phyloP scores from a whole-genome alignment of 2,113 vertebrate species.

The Macrotis lagotis region DNA sequence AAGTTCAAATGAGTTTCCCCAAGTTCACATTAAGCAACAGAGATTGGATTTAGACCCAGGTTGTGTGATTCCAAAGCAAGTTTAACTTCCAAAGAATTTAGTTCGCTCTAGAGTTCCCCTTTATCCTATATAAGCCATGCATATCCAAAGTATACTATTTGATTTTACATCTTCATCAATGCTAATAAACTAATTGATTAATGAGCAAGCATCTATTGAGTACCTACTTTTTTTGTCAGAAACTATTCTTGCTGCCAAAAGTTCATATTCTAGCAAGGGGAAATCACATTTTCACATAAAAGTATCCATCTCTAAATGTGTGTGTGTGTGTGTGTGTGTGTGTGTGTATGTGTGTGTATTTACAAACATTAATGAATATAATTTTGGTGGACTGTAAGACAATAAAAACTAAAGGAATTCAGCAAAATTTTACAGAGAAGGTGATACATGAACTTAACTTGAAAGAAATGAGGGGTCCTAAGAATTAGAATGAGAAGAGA shows the following conservation, averaged over 20 bases:
- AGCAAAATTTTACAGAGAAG: background rate
- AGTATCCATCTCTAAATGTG: too few species aligned
- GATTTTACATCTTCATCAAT: background rate
- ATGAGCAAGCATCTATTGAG: background rate
- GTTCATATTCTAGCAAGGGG: background rate
- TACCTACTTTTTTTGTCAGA: background rate
- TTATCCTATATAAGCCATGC: background rate
- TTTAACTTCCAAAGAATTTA: background rate
- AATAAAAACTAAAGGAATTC: background rate
- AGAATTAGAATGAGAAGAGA: background rate
- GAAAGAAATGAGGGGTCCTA: background rate
- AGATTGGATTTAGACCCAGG: background rate
- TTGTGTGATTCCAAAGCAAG: background rate
- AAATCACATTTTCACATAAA: background rate
- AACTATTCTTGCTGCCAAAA: background rate
- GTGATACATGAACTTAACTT: background rate
- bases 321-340: too few species aligned
- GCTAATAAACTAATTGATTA: background rate
- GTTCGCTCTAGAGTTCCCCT: background rate
- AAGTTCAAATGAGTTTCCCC: background rate
- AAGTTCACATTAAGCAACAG: background rate
- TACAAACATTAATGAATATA: too few species aligned
- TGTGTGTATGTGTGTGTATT: too few species aligned
- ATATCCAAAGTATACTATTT: background rate
- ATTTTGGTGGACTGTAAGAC: background rate